Evolutionary conservation across 1,140 invertebrate species (phyloP).

Genomic region (Drosophila tani): DNA sequence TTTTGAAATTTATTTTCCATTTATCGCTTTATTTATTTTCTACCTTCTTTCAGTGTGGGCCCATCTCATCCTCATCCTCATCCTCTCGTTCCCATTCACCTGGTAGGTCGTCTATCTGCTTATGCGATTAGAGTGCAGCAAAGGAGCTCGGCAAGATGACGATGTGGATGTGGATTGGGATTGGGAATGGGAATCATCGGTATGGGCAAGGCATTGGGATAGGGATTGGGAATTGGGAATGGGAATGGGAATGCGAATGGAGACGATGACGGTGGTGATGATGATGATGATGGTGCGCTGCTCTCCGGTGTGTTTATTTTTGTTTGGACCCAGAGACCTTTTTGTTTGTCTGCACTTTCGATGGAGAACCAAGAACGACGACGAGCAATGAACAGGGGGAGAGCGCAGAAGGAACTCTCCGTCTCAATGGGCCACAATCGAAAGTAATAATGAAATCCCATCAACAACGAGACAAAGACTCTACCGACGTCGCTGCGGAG

Average conservation of each 20-base stretch:
- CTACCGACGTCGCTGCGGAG: slow-evolving; percentile 11
- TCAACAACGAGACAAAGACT: slow-evolving; percentile 64
- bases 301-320: slow-evolving; percentile 68
- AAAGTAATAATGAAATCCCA: slow-evolving; percentile 82
- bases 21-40: slow-evolving; percentile 82
- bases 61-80: slow-evolving; percentile 7
- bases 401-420: slow-evolving; percentile 24
- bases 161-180: slow-evolving; percentile 21
- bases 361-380: slow-evolving; percentile 19
- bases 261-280: slow-evolving; percentile 23
- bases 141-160: slow-evolving; percentile 60
- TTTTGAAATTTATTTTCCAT: slow-evolving; percentile 78
- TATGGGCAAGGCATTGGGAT: background rate
- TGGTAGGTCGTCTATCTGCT: slow-evolving; percentile 66
- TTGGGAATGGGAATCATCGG: background rate
- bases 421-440: slow-evolving; percentile 76
- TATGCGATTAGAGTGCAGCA: slow-evolving; percentile 70
- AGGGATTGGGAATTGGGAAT: slow-evolving; percentile 8
- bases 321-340: slow-evolving; percentile 67
- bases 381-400: background rate
- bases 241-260: slow-evolving; percentile 21
- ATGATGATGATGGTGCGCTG: slow-evolving; percentile 35
- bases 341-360: slow-evolving; percentile 49
- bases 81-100: slow-evolving; percentile 12
- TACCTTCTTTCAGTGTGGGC: slow-evolving; percentile 69